Base-by-base conservation (phyloP, 1,140 invertebrate species). In the Drosophila funebris region DNA sequence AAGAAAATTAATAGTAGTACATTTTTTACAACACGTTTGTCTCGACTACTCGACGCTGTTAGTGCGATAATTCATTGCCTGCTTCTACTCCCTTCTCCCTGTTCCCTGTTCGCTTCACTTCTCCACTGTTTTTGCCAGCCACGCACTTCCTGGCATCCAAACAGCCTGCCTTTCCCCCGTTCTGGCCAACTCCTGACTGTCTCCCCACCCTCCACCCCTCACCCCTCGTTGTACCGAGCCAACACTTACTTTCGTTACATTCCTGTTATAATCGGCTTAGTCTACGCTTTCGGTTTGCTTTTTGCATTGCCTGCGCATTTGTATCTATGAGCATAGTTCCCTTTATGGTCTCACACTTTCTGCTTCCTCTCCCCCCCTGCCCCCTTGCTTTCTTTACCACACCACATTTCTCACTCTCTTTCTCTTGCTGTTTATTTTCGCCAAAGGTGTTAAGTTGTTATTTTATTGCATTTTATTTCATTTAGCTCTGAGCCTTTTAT, bases 11-110 rank as follows among this genome's bases (percentile, higher is more conserved):
- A 87, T 87, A 87, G 83, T 88, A 88, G 60, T 76, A 87, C 78
- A 87, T 87, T 87, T 88, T 87, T 87, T 88, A 87, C 83, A 87
- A 87, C 83, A 87, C 83, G 87, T 87, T 85, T 87, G 83, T 87
- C 82, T 85, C 82, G 78, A 75, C 78, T 78, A 74, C 82, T 77
- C 73, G 62, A 36, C 74, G 62, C 81, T 69, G 70, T 75, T 85
- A 82, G 83, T 85, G 82, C 82, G 82, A 85, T 85, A 87, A 85
- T 88, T 85, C 82, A 85, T 85, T 87, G 82, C 82, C 78, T 63
- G 82, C 54, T 52, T 69, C 62, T 36, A 9, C 31, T 11, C 31
- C 11, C 11, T 63, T 39, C 62, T 76, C 36, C 22, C 22, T 22
- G 1, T 22, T 53, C 33, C 46, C 20, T 46, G n/a, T 31, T 18